Evolutionary conservation across 2,888 invertebrate genomes (phyloP), one percentile per base, ranked within the genome.

Genomic region (Apamea crenata): DNA sequence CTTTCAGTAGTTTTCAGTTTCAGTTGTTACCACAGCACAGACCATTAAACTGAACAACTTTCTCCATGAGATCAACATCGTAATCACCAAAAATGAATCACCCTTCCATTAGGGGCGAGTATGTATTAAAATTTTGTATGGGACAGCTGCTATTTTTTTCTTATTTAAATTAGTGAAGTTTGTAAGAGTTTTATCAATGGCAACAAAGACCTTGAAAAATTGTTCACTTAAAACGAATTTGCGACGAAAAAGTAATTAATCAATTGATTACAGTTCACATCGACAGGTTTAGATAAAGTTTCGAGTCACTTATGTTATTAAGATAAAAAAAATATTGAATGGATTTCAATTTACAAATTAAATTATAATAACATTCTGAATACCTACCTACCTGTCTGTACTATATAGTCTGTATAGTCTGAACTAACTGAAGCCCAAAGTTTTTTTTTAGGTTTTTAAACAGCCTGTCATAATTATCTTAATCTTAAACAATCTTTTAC

Each of bases 201-300:
- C 7, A 29, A 36, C 21, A 32, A 32, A 18, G 6, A 5, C 63
- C 32, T 65, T 72, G 73, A 72, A 63, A 44, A 44, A 0, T 36
- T 5, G 2, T 32, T 81, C 47, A 1, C 25, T 36, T 21, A 50
- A 32, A 47, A 68, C 7, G 8, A 21, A 66, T 40, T 0, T 18
- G 5, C 16, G n/a, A 56, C 36, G 29, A 53, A 21, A 12, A 44
- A 29, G 4, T 21, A n/a, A 32, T 56, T 66, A 32, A 82, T 82
- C 40, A 82, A 21, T n/a, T 82, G 47, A 80, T 82, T 74, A 56
- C 7, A 47, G 10, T 70, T 40, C 32, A 18, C 29, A 56, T 63
- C 44, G 25, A 2, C 32, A 32, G 47, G 7, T 75, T 74, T 40
- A 75, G 76, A 82, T 75, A 66, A 66, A 32, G 25, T 59, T 66